Evolutionary conservation across 2,113 vertebrate genomes (phyloP), one percentile per base, ranked within the genome.

Genomic region (Maylandia zebra): DNA sequence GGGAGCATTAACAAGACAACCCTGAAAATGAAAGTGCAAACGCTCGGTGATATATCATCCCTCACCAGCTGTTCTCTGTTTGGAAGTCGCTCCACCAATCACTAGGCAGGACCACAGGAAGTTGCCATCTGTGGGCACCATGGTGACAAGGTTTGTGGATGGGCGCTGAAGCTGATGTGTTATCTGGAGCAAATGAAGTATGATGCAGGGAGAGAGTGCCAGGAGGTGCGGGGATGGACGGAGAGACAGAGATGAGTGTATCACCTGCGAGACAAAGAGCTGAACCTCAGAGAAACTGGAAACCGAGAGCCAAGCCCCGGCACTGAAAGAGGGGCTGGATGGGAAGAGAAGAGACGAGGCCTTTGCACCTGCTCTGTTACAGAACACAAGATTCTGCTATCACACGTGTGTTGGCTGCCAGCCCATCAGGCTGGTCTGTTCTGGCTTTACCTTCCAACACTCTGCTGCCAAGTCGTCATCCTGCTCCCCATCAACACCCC

Each of bases 21-120:
- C 90, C 95, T 91, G 94, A 93, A 92, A 95, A 95, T 93, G 93
- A 93, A 92, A 95, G 94, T 92, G 93, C 95, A 95, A 95, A 94
- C 84, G 90, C 91, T 88, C 4, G 4, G 92, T 91, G 95, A 95
- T 95, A 92, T 86, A 95, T 96, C 95, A 96, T 94, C 95, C 93
- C 94, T 90, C 92, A 86, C 91, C 95, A 96, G 95, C 94, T 95
- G 96, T 93, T 95, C 92, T 89, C 88, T 82, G 92, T 92, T 95
- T 93, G 92, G 90, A 94, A 91, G 92, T 88, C 90, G 92, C 88
- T 93, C 90, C 82, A 91, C 94, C 95, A 96, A 94, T 95, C 93
- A 87, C 88, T 27, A 86, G 78, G 93, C 91, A 87, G 87, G 91
- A 90, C 94, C 93, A 91, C 91, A 94, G 95, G 94, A 96, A 95